Conservation (phyloP, 2,113 vertebrate genomes). For the Anhinga rufa region DNA sequence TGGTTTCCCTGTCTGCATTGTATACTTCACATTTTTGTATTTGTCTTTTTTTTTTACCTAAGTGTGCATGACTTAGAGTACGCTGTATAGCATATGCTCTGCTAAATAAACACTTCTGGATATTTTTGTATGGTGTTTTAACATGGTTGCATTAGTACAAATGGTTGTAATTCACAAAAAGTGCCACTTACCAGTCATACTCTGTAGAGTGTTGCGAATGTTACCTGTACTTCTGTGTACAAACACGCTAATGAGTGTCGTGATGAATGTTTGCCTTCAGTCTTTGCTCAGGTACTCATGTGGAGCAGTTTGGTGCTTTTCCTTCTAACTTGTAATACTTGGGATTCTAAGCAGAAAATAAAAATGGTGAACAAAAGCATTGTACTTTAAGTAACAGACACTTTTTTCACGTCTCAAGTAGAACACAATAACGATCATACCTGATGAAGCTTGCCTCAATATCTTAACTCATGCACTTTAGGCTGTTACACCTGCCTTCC, state of each 20-base stretch:
- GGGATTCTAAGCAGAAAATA: conserved; percentile 64
- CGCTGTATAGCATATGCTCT: neutral
- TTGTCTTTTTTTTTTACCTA: neutral
- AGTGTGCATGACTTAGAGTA: conserved; percentile 16
- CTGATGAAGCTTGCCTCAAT: neutral
- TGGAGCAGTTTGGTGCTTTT: conserved; percentile 68
- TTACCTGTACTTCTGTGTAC: conserved; percentile 10
- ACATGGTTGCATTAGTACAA: neutral
- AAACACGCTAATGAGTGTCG: neutral
- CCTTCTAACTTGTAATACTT: conserved; percentile 45
- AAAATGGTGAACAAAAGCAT: conserved; percentile 41
- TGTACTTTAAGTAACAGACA: neutral
- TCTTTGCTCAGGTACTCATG: conserved; percentile 69
- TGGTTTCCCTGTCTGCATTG: neutral
- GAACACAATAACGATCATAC: neutral
- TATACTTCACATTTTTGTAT: neutral
- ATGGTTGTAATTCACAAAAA: conserved; percentile 49
- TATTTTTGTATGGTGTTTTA: conserved; percentile 29
- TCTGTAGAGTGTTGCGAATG: conserved; percentile 3
- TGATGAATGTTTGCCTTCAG: conserved; percentile 47
- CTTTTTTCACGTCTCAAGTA: neutral
- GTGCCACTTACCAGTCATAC: conserved; percentile 32
- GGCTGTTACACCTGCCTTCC: neutral
- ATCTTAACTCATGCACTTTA: neutral
- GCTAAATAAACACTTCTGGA: conserved; percentile 24